A percentile compares a stretch with the other conserved stretches of the same genome.
Conservation (phyloP, 2,113 vertebrate species). For the Trachemys scripta region DNA sequence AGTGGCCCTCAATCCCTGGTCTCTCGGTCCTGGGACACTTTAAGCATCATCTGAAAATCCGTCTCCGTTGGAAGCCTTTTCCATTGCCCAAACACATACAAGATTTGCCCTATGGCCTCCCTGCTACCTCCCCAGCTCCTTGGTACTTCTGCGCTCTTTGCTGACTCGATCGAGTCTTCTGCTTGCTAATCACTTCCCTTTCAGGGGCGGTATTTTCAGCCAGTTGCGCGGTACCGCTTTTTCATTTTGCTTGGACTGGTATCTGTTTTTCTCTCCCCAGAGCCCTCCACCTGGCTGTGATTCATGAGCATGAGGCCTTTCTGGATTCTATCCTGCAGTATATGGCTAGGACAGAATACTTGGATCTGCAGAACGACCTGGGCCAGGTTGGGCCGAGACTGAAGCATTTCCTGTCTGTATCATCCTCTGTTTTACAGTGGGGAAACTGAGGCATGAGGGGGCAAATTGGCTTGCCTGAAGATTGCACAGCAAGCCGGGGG, state of each 20-base stretch:
- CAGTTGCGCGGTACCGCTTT: neutral
- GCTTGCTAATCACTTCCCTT: neutral
- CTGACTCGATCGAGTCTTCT: neutral
- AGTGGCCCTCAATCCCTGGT: neutral
- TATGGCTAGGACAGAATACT: constrained; percentile 73
- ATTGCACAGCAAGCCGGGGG: neutral
- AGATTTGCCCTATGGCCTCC: neutral
- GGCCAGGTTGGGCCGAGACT: constrained; percentile 76
- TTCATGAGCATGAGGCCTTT: constrained; percentile 83
- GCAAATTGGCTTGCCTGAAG: neutral
- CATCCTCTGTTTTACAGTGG: neutral
- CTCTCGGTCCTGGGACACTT: neutral
- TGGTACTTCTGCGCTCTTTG: neutral
- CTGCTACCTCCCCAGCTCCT: neutral
- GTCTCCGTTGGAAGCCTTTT: neutral
- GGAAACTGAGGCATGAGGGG: neutral
- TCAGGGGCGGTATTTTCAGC: no score
- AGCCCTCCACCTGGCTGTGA: constrained; percentile 83
- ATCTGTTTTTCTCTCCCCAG: constrained; percentile 16
- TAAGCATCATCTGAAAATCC: neutral
- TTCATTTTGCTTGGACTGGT: neutral
- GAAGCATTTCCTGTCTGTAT: neutral
- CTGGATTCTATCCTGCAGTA: constrained; percentile 80
- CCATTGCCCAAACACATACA: neutral
- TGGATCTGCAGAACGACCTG: constrained; percentile 86